These are phyloP conservation scores for Tenodera sinensis DNA, from an alignment of 2,888 invertebrate species.

Conservation along the genomic window DNA sequence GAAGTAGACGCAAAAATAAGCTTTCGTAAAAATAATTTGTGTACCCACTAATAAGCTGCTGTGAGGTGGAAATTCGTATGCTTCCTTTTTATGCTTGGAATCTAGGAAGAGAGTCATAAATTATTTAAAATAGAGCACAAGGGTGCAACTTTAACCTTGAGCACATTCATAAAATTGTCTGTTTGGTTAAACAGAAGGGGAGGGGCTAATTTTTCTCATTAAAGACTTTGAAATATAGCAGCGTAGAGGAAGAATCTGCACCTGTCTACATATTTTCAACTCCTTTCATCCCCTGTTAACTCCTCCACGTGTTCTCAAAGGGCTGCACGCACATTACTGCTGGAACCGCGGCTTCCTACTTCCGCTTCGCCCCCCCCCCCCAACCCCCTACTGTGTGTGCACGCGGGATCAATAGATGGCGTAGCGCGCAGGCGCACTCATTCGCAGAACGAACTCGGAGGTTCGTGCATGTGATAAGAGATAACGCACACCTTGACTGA, in stretches of 20 bases:
- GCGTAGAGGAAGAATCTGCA: not conserved
- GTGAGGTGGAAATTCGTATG: too few species aligned
- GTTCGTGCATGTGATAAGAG: not conserved
- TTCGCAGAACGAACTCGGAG: not conserved
- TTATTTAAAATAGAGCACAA: not conserved
- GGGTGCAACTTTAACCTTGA: not conserved
- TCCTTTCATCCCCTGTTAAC: not conserved
- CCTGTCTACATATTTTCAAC: not conserved
- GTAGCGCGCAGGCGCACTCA: not conserved
- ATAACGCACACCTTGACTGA: not conserved
- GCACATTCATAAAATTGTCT: not conserved
- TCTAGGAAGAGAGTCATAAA: not conserved
- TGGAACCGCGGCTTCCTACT: not conserved
- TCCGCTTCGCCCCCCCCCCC: not conserved
- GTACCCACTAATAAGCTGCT: too few species aligned
- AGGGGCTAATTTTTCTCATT: not conserved
- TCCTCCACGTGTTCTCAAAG: not conserved
- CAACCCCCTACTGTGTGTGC: not conserved
- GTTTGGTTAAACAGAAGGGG: not conserved
- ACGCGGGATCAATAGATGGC: not conserved
- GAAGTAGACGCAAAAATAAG: too few species aligned
- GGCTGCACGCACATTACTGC: not conserved
- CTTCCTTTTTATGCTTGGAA: too few species aligned
- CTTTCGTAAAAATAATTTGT: too few species aligned
- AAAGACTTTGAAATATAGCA: not conserved